Conservation (phyloP, 2,113 vertebrate species). For the Platichthys flesus region DNA sequence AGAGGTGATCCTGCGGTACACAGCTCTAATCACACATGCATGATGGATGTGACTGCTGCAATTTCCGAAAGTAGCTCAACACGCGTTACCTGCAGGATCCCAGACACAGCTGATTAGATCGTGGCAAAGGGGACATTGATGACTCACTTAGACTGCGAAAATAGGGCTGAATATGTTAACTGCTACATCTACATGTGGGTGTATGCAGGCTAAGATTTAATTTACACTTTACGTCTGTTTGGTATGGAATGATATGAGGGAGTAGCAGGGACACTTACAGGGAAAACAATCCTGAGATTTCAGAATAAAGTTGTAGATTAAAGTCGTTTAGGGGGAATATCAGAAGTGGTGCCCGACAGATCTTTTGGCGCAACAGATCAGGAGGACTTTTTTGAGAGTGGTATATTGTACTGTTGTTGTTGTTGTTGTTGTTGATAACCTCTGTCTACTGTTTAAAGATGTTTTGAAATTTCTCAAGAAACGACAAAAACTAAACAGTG, state of each 20-base stretch:
- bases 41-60: constrained; percentile 23
- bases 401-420: not conserved
- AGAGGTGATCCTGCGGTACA: not conserved
- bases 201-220: not conserved
- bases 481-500: too few relatives aligned
- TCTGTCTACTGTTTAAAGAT: too few relatives aligned
- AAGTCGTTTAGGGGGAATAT: too few relatives aligned
- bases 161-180: constrained; percentile 23
- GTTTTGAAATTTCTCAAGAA: too few relatives aligned
- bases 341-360: too few relatives aligned
- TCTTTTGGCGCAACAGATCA: too few relatives aligned
- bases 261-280: too few relatives aligned
- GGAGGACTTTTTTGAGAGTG: too few relatives aligned
- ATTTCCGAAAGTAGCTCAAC: not conserved
- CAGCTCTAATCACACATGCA: constrained; percentile 1
- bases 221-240: not conserved
- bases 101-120: constrained; percentile 16
- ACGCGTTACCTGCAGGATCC: not conserved
- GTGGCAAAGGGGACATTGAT: not conserved
- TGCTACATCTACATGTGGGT: not conserved
- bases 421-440: too few relatives aligned
- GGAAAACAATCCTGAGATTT: too few relatives aligned
- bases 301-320: too few relatives aligned
- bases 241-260: not conserved
- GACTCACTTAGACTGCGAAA: not conserved